These are phyloP conservation scores for Polydrusus tereticollis DNA, from an alignment of 2,888 invertebrate species.

Conservation along the genomic window DNA sequence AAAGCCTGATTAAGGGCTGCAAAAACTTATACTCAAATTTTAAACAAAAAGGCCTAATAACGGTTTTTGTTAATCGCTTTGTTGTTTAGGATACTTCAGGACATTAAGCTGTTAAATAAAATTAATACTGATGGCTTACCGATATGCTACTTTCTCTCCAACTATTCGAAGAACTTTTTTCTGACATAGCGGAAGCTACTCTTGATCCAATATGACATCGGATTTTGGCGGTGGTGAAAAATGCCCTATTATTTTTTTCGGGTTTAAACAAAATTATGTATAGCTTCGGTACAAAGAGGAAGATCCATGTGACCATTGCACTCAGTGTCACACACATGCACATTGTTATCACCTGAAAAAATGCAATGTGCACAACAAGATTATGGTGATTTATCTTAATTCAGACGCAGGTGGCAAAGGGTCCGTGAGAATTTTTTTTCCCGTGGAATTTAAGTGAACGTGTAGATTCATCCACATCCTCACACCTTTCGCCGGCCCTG, in stretches of 20 bases:
- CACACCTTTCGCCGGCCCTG: too few relatives aligned
- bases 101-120: neutral
- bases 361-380: too few relatives aligned
- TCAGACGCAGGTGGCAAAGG: too few relatives aligned
- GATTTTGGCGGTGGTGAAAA: slow-evolving; percentile 81
- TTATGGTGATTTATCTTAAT: too few relatives aligned
- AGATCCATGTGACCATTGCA: slow-evolving; percentile 79
- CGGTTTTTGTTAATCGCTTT: too few relatives aligned
- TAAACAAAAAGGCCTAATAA: too few relatives aligned
- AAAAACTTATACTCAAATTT: too few relatives aligned
- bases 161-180: slow-evolving; percentile 63
- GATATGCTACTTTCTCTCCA: slow-evolving; percentile 59
- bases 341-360: slow-evolving; percentile 63
- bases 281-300: slow-evolving; percentile 82
- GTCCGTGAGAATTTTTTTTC: too few relatives aligned
- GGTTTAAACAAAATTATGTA: slow-evolving; percentile 82
- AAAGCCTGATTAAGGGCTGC: too few relatives aligned
- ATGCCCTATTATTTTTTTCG: slow-evolving; percentile 81
- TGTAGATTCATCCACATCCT: too few relatives aligned
- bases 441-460: too few relatives aligned
- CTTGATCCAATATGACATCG: slow-evolving; percentile 76
- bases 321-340: slow-evolving; percentile 81
- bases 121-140: slow-evolving; percentile 15
- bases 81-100: too few relatives aligned
- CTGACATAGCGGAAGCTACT: slow-evolving; percentile 66